Base-by-base conservation (phyloP, 2,113 vertebrate genomes). In the Xiphorhynchus elegans region DNA sequence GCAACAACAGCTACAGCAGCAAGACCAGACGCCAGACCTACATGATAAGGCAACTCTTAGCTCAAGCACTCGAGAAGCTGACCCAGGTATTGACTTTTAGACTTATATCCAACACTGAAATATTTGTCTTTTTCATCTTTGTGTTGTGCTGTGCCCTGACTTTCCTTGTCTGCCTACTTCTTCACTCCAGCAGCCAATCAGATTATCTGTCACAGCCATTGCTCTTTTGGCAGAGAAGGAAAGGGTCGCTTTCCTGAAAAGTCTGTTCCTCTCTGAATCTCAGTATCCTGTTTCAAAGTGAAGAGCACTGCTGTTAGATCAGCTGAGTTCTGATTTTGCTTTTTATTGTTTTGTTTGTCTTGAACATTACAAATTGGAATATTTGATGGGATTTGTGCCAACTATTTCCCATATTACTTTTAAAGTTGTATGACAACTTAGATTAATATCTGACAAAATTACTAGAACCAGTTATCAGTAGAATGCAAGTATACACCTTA, bases 61-160 rank as follows among this genome's bases (percentile, higher is more conserved):
- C 87, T 92, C 97, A 49, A 70, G 91, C 87, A 47, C 89, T 33
- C 78, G 26, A 3, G 87, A 93, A 79, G 40, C 59, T 67, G 97
- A 89, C 9, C 73, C 69, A 96, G 98, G 98, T 98, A 97, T 5
- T 74, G 46, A 55, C 76, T 93, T 78, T 52, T 42, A 74, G 60
- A 62, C 10, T 73, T 26, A 2, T 1, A 88, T 52, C 29, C 18
- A 52, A 33, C 55, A 50, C 7, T 58, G 59, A 20, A 74, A 35
- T 70, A 18, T 62, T 58, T 19, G 6, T 35, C 28, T 70, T 29
- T 69, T 39, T 58, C 31, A 42, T 13, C 13, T 46, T 35, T 53
- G 33, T 79, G 5, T 64, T 84, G 17, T 56, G n/a, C n/a, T 53
- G 6, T 62, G 76, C 75, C 31, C n/a, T 69, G 28, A 31, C 67